Conservation (phyloP, 2,888 invertebrate species). For the Mesoligia furuncula region DNA sequence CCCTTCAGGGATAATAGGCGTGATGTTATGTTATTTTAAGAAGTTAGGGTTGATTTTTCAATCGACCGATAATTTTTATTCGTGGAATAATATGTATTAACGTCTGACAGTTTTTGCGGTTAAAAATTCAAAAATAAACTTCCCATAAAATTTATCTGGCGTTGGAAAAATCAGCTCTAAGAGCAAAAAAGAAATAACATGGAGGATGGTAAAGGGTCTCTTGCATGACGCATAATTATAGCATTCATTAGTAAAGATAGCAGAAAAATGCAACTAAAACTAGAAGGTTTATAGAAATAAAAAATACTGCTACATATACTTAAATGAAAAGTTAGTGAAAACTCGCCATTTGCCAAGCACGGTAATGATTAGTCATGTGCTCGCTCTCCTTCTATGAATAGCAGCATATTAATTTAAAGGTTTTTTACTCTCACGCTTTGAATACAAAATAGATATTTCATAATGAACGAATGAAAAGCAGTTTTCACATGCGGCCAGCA, state of each 20-base stretch:
- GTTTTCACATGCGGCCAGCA: not conserved
- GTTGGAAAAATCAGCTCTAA: not conserved
- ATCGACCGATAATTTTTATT: no score
- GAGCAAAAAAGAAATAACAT: not conserved
- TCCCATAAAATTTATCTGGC: no score
- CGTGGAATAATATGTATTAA: no score
- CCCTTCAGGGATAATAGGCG: not conserved
- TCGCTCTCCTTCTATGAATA: constrained; percentile 12
- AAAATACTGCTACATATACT: not conserved
- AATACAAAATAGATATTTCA: constrained; percentile 25
- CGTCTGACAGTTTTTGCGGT: no score
- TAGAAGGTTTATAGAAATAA: not conserved
- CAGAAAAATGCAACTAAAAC: not conserved
- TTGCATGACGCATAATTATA: not conserved
- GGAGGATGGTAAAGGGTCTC: no score
- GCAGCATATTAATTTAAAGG: constrained; percentile 26
- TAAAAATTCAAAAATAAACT: not conserved
- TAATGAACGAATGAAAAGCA: constrained; percentile 1
- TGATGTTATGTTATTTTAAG: not conserved
- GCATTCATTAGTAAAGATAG: not conserved
- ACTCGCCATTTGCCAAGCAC: constrained; percentile 1
- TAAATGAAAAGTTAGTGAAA: constrained; percentile 4
- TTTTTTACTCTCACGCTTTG: constrained; percentile 9
- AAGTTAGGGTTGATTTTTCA: not conserved
- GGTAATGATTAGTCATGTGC: constrained; percentile 16